These are phyloP conservation scores for Sarotherodon lohbergeri DNA, from an alignment of 2,113 vertebrate genomes.

Conservation along the genomic window DNA sequence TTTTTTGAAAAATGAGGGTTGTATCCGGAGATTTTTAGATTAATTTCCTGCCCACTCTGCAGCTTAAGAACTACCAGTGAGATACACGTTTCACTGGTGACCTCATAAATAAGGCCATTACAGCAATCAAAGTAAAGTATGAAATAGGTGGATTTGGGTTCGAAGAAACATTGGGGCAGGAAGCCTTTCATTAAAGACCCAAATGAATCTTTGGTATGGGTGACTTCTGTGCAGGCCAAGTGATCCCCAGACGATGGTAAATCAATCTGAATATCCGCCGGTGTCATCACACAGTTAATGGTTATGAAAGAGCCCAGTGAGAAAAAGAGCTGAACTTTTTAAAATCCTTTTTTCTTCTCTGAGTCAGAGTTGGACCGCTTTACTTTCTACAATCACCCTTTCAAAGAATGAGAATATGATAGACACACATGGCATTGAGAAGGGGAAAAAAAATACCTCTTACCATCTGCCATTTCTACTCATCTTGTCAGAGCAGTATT, in stretches of 20 bases:
- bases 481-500: conserved; percentile 45
- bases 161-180: conserved; percentile 50
- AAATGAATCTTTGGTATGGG: conserved; percentile 64
- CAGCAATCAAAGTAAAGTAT: conserved; percentile 61
- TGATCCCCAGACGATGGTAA: conserved; percentile 56
- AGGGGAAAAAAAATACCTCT: neutral
- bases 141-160: conserved; percentile 62
- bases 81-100: conserved; percentile 13
- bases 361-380: conserved; percentile 23
- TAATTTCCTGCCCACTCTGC: conserved; percentile 32
- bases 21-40: conserved; percentile 54
- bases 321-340: conserved; percentile 19
- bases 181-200: conserved; percentile 64
- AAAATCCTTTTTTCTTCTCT: neutral
- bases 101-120: conserved; percentile 72
- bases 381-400: conserved; percentile 2
- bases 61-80: conserved; percentile 22
- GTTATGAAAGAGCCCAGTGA: conserved; percentile 65
- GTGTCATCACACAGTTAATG: conserved; percentile 69
- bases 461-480: conserved; percentile 38
- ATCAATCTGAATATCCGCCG: conserved; percentile 72
- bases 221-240: conserved; percentile 35
- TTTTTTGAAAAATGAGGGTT: conserved; percentile 58
- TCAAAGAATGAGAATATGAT: conserved; percentile 19
- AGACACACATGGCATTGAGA: conserved; percentile 42